A percentile compares a stretch with the other conserved stretches of the same genome.
Evolutionary conservation across 2,797 vertebrate species (phyloP).

Genomic region (Natrix natrix): DNA sequence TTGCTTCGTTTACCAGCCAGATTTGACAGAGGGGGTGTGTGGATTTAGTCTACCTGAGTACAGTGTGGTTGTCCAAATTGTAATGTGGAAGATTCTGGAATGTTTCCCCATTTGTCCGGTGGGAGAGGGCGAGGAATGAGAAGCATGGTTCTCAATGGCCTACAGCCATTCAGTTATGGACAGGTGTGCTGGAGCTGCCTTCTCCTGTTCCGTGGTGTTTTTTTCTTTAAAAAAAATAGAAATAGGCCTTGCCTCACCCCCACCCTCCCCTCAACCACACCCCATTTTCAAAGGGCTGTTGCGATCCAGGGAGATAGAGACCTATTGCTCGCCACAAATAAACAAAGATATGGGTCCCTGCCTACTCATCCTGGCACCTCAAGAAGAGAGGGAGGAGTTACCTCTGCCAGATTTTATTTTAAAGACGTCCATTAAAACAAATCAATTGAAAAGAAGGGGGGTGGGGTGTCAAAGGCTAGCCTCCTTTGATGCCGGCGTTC

Average conservation of each 20-base stretch:
- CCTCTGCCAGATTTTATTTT: conserved; percentile 15
- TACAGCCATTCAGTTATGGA: conserved; percentile 56
- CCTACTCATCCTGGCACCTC: conserved; percentile 58
- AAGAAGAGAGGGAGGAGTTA: conserved; percentile 43
- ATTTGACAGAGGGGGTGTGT: neutral
- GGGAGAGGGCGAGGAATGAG: conserved; percentile 51
- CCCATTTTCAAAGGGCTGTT: conserved; percentile 63
- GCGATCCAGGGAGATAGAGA: conserved; percentile 59
- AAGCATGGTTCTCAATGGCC: conserved; percentile 41
- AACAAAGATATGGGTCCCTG: conserved; percentile 57
- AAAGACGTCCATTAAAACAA: neutral
- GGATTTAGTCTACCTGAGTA: neutral
- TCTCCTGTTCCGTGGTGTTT: conserved; percentile 45
- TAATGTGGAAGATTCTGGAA: conserved; percentile 27
- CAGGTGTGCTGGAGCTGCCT: conserved; percentile 58
- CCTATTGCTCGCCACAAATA: conserved; percentile 60
- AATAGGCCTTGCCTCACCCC: conserved; percentile 53
- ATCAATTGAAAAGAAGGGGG: conserved; percentile 50
- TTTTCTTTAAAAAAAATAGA: neutral
- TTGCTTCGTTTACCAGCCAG: neutral
- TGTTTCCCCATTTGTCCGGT: conserved; percentile 11
- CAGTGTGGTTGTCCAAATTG: neutral
- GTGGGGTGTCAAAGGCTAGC: neutral
- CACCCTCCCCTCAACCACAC: conserved; percentile 42
- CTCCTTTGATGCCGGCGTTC: neutral